A percentile compares a stretch with the other conserved stretches of the same genome.
phyloP scores from a whole-genome alignment of 2,888 invertebrate species.

The Lasioglossum leucozonium region DNA sequence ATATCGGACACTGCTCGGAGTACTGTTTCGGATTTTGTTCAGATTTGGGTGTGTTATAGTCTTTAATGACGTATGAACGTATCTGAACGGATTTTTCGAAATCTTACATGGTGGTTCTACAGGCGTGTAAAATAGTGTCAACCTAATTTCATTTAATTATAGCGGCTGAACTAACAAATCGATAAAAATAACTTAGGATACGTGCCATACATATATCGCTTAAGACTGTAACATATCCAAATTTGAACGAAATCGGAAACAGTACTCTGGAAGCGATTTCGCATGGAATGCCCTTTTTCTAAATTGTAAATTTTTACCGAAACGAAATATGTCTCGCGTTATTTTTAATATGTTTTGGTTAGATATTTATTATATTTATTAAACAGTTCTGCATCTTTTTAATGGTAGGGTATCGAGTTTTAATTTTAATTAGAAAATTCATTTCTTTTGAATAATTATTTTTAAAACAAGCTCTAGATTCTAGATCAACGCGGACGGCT shows the following conservation, averaged over 20 bases:
- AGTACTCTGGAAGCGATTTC: neutral
- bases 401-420: neutral
- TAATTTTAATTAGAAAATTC: neutral
- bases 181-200: too few species aligned
- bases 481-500: neutral
- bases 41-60: too few species aligned
- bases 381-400: conserved; percentile 1
- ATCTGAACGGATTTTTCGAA: too few species aligned
- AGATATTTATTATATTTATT: conserved; percentile 12
- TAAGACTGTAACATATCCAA: neutral
- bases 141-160: too few species aligned
- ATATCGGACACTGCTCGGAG: too few species aligned
- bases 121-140: too few species aligned
- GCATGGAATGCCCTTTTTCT: neutral
- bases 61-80: too few species aligned
- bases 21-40: neutral
- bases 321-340: neutral
- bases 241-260: neutral
- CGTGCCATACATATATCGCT: too few species aligned
- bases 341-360: conserved; percentile 24
- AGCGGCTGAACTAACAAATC: too few species aligned
- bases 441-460: neutral
- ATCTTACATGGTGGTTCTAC: too few species aligned
- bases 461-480: neutral
- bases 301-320: conserved; percentile 5